phyloP scores from a whole-genome alignment of 2,113 vertebrate genomes.

The Dasyprocta punctata region DNA sequence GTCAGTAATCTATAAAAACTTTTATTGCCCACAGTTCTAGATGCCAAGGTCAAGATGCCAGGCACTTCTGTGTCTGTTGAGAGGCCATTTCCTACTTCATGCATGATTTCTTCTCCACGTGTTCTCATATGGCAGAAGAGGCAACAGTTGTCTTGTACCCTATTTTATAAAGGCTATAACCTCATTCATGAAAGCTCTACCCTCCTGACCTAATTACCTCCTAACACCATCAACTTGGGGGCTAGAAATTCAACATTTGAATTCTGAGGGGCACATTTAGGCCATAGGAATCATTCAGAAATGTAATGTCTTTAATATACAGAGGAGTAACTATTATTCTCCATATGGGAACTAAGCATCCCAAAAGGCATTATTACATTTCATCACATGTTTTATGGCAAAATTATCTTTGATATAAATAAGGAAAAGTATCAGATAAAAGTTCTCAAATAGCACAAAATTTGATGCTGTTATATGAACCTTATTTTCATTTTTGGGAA shows the following conservation, averaged over 20 bases:
- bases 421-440: neutral
- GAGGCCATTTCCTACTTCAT: neutral
- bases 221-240: neutral
- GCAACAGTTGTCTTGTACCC: neutral
- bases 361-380: neutral
- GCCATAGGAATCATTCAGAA: neutral
- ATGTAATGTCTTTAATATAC: neutral
- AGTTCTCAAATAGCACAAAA: neutral
- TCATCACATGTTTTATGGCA: neutral
- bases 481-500: neutral
- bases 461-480: neutral
- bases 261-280: neutral
- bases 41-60: neutral
- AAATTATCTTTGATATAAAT: neutral
- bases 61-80: neutral
- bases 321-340: neutral
- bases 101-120: neutral
- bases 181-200: neutral
- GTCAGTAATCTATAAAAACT: neutral
- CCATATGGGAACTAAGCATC: neutral
- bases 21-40: neutral
- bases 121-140: neutral
- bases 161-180: neutral
- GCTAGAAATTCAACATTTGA: neutral
- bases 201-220: neutral